A percentile compares a stretch with the other conserved stretches of the same genome.
These are phyloP conservation scores for Nipponacmea schrenckii DNA, from an alignment of 2,888 invertebrate genomes.

Conservation along the genomic window DNA sequence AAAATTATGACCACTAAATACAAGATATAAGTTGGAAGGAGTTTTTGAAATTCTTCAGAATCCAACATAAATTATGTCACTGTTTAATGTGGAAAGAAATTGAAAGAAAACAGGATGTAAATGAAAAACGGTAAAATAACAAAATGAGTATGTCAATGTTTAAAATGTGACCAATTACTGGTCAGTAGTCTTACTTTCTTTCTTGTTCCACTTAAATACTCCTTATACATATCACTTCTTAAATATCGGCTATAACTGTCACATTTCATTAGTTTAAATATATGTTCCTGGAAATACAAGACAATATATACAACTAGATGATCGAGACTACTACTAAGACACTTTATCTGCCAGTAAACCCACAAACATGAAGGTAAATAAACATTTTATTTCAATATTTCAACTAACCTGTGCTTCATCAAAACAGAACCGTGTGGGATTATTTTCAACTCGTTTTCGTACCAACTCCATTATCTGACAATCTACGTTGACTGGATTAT, in stretches of 20 bases:
- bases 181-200: slow-evolving; percentile 81
- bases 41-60: too few relatives aligned
- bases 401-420: slow-evolving; percentile 91
- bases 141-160: slow-evolving; percentile 34
- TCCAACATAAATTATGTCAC: too few relatives aligned
- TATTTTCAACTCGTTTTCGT: slow-evolving; percentile 57
- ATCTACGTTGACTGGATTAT: slow-evolving; percentile 97
- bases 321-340: not conserved
- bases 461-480: slow-evolving; percentile 83
- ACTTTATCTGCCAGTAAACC: too few relatives aligned
- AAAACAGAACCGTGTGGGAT: slow-evolving; percentile 72
- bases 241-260: slow-evolving; percentile 98
- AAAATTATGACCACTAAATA: too few relatives aligned
- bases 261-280: slow-evolving; percentile 98
- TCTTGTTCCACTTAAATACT: slow-evolving; percentile 92
- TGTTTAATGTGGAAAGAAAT: too few relatives aligned
- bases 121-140: too few relatives aligned
- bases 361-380: too few relatives aligned
- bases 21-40: too few relatives aligned
- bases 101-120: too few relatives aligned
- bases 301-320: not conserved
- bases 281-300: slow-evolving; percentile 82
- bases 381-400: too few relatives aligned
- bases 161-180: slow-evolving; percentile 52
- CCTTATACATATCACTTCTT: slow-evolving; percentile 98